Evolutionary conservation across 2,888 invertebrate species (phyloP).

Genomic region (Adelognathus sp.): DNA sequence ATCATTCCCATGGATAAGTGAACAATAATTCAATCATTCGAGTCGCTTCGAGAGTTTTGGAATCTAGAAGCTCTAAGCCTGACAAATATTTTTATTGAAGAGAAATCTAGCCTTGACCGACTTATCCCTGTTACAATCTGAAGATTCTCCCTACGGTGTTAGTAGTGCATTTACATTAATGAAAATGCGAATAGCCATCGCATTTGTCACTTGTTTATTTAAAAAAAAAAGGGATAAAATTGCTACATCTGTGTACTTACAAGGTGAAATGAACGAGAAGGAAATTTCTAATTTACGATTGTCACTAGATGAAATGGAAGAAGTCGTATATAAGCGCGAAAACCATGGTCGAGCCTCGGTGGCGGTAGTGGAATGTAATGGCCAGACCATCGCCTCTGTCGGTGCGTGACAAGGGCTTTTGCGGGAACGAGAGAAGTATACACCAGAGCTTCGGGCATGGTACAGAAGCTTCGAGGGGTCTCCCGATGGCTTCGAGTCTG

Average conservation of each 20-base stretch:
- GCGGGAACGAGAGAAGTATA: conserved; percentile 64
- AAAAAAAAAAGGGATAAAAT: too few species aligned
- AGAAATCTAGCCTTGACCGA: too few species aligned
- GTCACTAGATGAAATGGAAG: conserved; percentile 26
- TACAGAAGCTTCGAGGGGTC: conserved; percentile 62
- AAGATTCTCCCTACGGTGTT: too few species aligned
- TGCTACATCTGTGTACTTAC: conserved; percentile 1
- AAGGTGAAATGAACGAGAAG: conserved; percentile 61
- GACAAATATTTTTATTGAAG: too few species aligned
- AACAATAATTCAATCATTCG: too few species aligned
- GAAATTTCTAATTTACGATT: conserved; percentile 40
- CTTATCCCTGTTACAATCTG: too few species aligned
- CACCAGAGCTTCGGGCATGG: conserved; percentile 28
- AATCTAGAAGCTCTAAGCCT: too few species aligned
- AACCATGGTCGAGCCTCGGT: conserved; percentile 4
- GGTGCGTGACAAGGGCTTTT: conserved; percentile 46
- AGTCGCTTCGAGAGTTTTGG: too few species aligned
- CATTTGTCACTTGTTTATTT: too few species aligned
- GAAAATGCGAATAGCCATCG: too few species aligned
- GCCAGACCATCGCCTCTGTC: conserved; percentile 69
- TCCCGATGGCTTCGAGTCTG: conserved; percentile 54
- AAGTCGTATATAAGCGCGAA: conserved; percentile 7
- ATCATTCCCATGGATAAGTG: too few species aligned
- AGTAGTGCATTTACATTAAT: too few species aligned
- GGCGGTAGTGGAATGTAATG: conserved; percentile 66